Evolutionary conservation across 2,888 invertebrate genomes (phyloP).

Genomic region (Meteorus colon): DNA sequence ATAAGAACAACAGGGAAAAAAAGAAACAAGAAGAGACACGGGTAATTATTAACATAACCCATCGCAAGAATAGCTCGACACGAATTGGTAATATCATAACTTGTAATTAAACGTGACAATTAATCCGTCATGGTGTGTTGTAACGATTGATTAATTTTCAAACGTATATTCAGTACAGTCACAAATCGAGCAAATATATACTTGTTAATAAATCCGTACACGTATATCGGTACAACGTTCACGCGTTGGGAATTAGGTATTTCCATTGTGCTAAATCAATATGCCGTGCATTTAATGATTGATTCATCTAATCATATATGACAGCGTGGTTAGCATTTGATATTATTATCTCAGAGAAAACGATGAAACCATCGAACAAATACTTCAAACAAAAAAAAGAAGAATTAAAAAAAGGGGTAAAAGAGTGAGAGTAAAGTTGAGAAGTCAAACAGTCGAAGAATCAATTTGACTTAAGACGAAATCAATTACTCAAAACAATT

Average conservation of each 20-base stretch:
- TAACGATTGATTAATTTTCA: slow-evolving; percentile 13
- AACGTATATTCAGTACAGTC: not conserved
- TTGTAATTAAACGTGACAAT: slow-evolving; percentile 1
- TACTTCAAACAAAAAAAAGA: not conserved
- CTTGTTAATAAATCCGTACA: slow-evolving; percentile 15
- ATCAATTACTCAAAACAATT: not conserved
- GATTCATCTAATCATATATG: slow-evolving; percentile 8
- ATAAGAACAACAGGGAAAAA: not conserved
- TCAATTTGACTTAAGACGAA: not conserved
- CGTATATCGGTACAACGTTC: slow-evolving; percentile 1
- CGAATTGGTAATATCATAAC: slow-evolving; percentile 1
- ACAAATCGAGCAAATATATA: slow-evolving; percentile 3
- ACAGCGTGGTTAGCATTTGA: slow-evolving; percentile 25
- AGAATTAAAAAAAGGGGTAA: slow-evolving; percentile 30
- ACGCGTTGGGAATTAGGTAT: slow-evolving; percentile 12
- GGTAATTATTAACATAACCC: not conserved
- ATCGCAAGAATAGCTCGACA: not conserved
- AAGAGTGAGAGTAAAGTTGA: not conserved
- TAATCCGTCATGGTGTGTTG: slow-evolving; percentile 2
- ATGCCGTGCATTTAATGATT: slow-evolving; percentile 15
- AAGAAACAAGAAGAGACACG: not conserved
- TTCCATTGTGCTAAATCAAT: slow-evolving; percentile 20
- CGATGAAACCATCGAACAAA: slow-evolving; percentile 29
- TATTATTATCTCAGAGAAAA: slow-evolving; percentile 16
- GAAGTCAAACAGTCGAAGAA: not conserved